A percentile compares a stretch with the other conserved stretches of the same genome.
phyloP scores from a whole-genome alignment of 2,113 vertebrate genomes.

The Phylloscopus whistleri region DNA sequence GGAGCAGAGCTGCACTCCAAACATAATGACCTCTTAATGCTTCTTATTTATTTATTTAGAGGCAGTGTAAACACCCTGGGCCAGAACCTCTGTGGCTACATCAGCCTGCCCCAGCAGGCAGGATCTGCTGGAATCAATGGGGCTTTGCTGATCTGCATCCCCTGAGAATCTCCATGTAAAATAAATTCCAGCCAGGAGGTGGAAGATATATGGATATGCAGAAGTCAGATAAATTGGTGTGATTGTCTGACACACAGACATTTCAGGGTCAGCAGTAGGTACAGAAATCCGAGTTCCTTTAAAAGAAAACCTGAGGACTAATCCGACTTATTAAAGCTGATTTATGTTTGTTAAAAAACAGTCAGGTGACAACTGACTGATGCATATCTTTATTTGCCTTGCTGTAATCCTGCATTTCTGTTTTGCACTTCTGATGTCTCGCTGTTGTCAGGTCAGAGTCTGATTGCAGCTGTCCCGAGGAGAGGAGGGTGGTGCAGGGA shows the following conservation, averaged over 20 bases:
- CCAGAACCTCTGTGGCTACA: background rate
- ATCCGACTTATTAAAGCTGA: slow-evolving; percentile 51
- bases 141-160: slow-evolving; percentile 33
- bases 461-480: slow-evolving; percentile 24
- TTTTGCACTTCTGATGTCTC: slow-evolving; percentile 33
- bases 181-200: slow-evolving; percentile 18
- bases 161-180: background rate
- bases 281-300: background rate
- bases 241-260: background rate
- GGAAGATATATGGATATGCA: background rate
- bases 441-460: slow-evolving; percentile 56
- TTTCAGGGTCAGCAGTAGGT: background rate
- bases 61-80: slow-evolving; percentile 22
- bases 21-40: slow-evolving; percentile 39
- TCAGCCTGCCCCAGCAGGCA: background rate
- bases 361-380: slow-evolving; percentile 41
- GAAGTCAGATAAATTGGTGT: background rate
- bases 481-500: background rate
- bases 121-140: slow-evolving; percentile 30
- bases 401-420: slow-evolving; percentile 59
- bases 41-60: slow-evolving; percentile 59
- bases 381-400: slow-evolving; percentile 65
- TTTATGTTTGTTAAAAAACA: slow-evolving; percentile 54
- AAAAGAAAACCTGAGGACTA: background rate
- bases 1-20: slow-evolving; percentile 15